Evolutionary conservation across 2,113 vertebrate species (phyloP).

Genomic region (Notechis scutatus): DNA sequence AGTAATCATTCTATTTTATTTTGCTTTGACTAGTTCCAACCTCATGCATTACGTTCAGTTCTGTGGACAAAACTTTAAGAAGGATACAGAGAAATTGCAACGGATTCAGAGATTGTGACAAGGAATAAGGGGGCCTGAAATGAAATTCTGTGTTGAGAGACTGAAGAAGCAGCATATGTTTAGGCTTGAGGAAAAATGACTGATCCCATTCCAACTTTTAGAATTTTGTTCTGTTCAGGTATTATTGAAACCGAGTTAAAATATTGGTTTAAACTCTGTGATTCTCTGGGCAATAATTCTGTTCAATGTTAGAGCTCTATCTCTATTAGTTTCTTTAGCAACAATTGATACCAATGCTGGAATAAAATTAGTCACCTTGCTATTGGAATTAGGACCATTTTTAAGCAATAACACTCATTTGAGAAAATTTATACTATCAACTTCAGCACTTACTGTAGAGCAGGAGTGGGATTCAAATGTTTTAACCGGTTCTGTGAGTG

Average conservation of each 20-base stretch:
- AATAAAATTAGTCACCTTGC: not conserved
- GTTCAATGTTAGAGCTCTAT: not conserved
- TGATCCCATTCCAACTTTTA: not conserved
- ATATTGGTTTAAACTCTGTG: conserved; percentile 1
- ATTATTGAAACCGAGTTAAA: not conserved
- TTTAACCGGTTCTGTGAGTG: too few species aligned
- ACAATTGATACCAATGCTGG: not conserved
- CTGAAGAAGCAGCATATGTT: not conserved
- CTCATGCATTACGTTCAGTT: not conserved
- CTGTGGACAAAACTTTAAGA: not conserved
- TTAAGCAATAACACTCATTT: not conserved
- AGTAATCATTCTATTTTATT: not conserved
- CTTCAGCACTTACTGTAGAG: not conserved
- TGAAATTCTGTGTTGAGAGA: not conserved
- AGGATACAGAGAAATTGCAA: not conserved
- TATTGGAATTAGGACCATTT: not conserved
- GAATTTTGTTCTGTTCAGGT: not conserved
- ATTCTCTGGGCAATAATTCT: accelerated
- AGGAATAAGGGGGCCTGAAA: not conserved
- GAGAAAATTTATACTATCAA: not conserved
- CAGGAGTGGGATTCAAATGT: too few species aligned
- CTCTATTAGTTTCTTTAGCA: not conserved
- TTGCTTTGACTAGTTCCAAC: not conserved
- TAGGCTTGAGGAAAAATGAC: not conserved
- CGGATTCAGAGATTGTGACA: not conserved